These are phyloP conservation scores for Agrochola lota DNA, from an alignment of 2,888 invertebrate species.

Conservation along the genomic window DNA sequence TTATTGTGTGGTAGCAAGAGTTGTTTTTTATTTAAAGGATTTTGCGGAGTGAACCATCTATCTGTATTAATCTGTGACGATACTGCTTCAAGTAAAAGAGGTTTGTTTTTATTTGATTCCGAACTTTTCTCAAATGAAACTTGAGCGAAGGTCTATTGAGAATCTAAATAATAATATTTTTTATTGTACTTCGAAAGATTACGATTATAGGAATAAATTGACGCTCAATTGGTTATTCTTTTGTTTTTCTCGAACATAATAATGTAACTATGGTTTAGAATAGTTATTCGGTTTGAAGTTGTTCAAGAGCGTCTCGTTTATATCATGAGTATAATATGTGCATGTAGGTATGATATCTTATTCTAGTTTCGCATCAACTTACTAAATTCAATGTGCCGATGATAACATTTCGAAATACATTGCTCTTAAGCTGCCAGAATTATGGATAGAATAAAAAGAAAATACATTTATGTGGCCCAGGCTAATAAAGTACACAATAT, in stretches of 20 bases:
- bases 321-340: neutral
- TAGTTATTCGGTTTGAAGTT: neutral
- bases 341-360: neutral
- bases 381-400: neutral
- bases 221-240: neutral
- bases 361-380: neutral
- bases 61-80: too few species aligned
- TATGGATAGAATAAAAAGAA: neutral
- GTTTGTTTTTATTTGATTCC: constrained; percentile 37
- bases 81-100: constrained; percentile 15
- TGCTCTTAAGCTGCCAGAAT: neutral
- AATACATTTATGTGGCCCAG: too few species aligned
- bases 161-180: constrained; percentile 42
- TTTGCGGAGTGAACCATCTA: too few species aligned
- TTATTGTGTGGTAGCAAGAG: too few species aligned
- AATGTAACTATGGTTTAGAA: neutral
- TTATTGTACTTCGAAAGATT: constrained; percentile 32
- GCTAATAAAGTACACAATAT: neutral
- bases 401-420: neutral
- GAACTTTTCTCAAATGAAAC: constrained; percentile 42
- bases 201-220: constrained; percentile 34
- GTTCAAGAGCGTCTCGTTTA: neutral
- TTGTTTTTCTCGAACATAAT: neutral
- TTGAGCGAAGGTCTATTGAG: constrained; percentile 18
- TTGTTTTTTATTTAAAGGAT: too few species aligned